Percentiles rank a stretch among this genome's conserved stretches.
phyloP scores from a whole-genome alignment of 2,797 vertebrate species.

The Kryptolebias ocellatus region DNA sequence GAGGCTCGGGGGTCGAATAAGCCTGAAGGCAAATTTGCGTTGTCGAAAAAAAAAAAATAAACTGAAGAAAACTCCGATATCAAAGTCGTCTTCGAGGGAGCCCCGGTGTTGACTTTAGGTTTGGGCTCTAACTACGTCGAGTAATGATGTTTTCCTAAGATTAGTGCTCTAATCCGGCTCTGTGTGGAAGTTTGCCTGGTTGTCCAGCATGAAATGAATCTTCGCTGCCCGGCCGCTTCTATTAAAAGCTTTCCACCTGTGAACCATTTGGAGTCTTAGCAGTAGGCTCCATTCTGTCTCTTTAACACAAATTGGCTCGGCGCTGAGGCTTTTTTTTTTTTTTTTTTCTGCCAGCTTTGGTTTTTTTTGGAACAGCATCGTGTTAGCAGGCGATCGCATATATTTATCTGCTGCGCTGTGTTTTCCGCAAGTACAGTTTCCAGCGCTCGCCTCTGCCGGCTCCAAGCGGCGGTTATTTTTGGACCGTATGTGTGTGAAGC shows the following conservation, averaged over 20 bases:
- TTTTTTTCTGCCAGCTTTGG: slow-evolving; percentile 17
- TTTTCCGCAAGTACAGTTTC: slow-evolving; percentile 21
- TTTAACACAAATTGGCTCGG: slow-evolving; percentile 8
- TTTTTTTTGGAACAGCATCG: slow-evolving; percentile 22
- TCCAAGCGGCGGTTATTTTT: slow-evolving; percentile 12
- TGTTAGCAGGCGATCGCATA: slow-evolving; percentile 9
- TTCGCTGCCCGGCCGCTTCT: slow-evolving; percentile 5
- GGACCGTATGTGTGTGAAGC: slow-evolving; percentile 15
- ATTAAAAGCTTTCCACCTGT: slow-evolving; percentile 15
- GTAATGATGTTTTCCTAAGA: slow-evolving; percentile 3
- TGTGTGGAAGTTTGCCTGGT: neutral
- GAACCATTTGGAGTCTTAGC: slow-evolving; percentile 16
- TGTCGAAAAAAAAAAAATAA: slow-evolving; percentile 4
- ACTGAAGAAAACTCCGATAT: slow-evolving; percentile 11
- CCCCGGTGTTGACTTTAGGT: slow-evolving; percentile 3
- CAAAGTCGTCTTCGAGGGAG: slow-evolving; percentile 3
- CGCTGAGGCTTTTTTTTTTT: neutral
- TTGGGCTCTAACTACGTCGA: slow-evolving; percentile 1
- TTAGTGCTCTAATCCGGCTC: neutral
- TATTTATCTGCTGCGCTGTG: slow-evolving; percentile 7
- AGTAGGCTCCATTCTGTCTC: slow-evolving; percentile 13
- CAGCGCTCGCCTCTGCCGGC: slow-evolving; percentile 8
- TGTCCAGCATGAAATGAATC: slow-evolving; percentile 8
- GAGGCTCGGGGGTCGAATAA: neutral
- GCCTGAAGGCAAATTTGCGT: slow-evolving; percentile 11